Percentiles rank a stretch among this genome's conserved stretches.
Conservation (phyloP, 1,140 invertebrate genomes). For the Ostrea denselamellosa region DNA sequence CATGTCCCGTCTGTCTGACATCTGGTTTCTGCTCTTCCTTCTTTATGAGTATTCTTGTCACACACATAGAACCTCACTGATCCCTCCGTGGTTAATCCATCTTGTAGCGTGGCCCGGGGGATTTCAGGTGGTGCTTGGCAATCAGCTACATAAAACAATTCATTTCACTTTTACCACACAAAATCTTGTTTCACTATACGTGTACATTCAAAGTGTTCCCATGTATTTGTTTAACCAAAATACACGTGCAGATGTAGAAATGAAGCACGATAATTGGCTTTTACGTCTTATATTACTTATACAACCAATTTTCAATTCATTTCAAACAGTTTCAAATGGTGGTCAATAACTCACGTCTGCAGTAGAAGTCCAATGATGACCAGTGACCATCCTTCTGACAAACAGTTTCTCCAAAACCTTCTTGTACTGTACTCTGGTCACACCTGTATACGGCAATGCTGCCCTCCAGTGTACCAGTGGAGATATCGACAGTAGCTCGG, state of each 20-base stretch:
- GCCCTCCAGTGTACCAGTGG: slow-evolving; percentile 29
- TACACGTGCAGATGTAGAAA: too few species aligned
- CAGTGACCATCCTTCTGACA: slow-evolving; percentile 5
- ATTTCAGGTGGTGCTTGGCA: slow-evolving; percentile 2
- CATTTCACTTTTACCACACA: too few species aligned
- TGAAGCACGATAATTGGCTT: too few species aligned
- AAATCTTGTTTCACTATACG: too few species aligned
- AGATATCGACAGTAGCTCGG: not conserved
- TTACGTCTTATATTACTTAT: too few species aligned
- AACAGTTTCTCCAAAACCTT: not conserved
- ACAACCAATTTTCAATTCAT: too few species aligned
- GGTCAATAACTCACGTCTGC: slow-evolving; percentile 2
- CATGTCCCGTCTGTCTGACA: slow-evolving; percentile 34
- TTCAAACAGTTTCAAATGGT: not conserved
- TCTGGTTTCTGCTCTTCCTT: not conserved
- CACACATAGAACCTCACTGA: not conserved
- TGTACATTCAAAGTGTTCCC: too few species aligned
- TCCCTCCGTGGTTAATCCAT: not conserved
- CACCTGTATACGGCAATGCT: slow-evolving; percentile 10
- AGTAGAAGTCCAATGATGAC: slow-evolving; percentile 23
- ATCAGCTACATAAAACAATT: not conserved
- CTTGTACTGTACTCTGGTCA: not conserved
- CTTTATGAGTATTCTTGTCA: not conserved
- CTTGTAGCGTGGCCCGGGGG: not conserved
- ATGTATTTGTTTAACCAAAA: too few species aligned